These are phyloP conservation scores for Bombyx mandarina DNA, from an alignment of 1,140 invertebrate genomes.

Conservation along the genomic window DNA sequence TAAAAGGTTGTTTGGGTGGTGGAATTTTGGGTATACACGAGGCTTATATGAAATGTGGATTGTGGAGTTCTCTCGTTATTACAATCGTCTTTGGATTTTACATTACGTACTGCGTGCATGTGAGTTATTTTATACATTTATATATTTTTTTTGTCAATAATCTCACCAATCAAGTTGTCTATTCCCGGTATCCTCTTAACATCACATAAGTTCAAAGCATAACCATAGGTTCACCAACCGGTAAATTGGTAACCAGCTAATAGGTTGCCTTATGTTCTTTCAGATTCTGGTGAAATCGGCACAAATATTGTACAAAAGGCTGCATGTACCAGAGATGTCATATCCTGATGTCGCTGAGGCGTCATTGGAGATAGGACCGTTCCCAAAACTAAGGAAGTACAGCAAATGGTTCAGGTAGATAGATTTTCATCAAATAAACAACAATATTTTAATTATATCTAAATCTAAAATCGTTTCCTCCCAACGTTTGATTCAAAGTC, in stretches of 20 bases:
- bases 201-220: no score
- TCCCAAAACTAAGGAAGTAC: constrained; percentile 35
- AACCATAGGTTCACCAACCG: no score
- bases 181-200: no score
- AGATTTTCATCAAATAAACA: not conserved
- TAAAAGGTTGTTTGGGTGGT: constrained; percentile 48
- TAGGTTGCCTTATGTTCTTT: constrained; percentile 9
- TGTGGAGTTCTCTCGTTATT: constrained; percentile 19
- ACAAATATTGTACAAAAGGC: constrained; percentile 39
- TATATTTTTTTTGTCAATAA: no score
- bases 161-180: no score
- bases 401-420: constrained; percentile 41
- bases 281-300: constrained; percentile 43
- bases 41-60: constrained; percentile 45
- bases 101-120: constrained; percentile 44
- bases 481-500: no score
- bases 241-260: no score
- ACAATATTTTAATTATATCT: no score
- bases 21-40: constrained; percentile 48
- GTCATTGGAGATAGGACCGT: constrained; percentile 33
- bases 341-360: constrained; percentile 52
- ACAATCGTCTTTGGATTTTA: constrained; percentile 41
- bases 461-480: no score
- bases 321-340: constrained; percentile 34
- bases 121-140: constrained; percentile 20